These are phyloP conservation scores for Anhinga anhinga DNA, from an alignment of 2,113 vertebrate genomes.

Conservation along the genomic window DNA sequence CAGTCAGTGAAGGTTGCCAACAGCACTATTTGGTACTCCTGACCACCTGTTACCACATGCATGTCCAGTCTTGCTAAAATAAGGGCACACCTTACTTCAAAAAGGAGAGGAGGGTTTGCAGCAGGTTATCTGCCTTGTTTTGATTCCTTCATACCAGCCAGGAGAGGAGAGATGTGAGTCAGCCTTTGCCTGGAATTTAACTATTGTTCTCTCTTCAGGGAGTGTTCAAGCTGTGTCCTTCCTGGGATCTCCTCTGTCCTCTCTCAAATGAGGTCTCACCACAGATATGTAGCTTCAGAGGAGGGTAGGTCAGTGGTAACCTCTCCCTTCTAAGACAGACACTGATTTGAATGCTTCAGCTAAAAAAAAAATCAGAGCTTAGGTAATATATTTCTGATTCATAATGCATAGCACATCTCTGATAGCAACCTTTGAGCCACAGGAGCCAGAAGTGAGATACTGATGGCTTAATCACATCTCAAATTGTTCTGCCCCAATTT, in stretches of 20 bases:
- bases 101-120: neutral
- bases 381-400: neutral
- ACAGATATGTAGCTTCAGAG: neutral
- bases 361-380: neutral
- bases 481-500: neutral
- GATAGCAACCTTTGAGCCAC: neutral
- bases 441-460: neutral
- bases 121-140: neutral
- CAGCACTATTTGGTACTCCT: neutral
- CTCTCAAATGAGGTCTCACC: neutral
- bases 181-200: neutral
- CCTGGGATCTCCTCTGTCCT: neutral
- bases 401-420: neutral
- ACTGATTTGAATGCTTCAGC: neutral
- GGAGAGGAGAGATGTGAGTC: neutral
- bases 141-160: neutral
- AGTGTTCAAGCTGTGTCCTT: neutral
- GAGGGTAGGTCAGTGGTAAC: neutral
- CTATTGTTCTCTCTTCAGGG: neutral
- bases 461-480: neutral
- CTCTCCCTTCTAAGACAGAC: neutral
- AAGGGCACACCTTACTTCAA: neutral
- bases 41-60: neutral
- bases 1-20: neutral
- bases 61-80: fast-evolving